phyloP scores from a whole-genome alignment of 2,797 vertebrate genomes.

The Carapus acus region DNA sequence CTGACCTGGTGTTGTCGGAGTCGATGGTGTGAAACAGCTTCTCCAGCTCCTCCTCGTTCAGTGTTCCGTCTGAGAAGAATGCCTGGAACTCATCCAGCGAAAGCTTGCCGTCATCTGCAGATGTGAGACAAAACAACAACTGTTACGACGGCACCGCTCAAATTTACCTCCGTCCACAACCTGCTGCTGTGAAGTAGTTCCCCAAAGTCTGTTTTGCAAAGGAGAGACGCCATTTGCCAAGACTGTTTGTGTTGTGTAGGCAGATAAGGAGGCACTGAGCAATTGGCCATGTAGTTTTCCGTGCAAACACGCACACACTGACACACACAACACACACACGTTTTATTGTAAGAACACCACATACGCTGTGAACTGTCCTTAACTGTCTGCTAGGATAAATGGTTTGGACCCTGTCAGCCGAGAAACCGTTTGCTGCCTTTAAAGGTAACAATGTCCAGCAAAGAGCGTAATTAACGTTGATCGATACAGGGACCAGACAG shows the following conservation, averaged over 20 bases:
- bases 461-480: neutral
- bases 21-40: slow-evolving; percentile 96
- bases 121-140: slow-evolving; percentile 26
- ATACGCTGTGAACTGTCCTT: too few species aligned
- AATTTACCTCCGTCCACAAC: neutral
- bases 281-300: too few species aligned
- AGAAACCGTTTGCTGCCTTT: neutral
- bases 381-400: too few species aligned
- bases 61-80: slow-evolving; percentile 93
- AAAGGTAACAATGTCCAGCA: neutral
- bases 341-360: neutral
- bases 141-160: neutral
- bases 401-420: neutral
- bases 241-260: too few species aligned
- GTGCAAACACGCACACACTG: too few species aligned
- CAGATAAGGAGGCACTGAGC: too few species aligned
- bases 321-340: slow-evolving; percentile 19
- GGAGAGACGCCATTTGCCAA: too few species aligned
- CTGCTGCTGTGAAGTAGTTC: neutral
- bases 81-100: slow-evolving; percentile 98
- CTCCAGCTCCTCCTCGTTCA: slow-evolving; percentile 93
- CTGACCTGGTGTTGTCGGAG: slow-evolving; percentile 96
- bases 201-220: neutral
- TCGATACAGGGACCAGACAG: too few species aligned
- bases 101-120: slow-evolving; percentile 92